phyloP scores from a whole-genome alignment of 1,140 invertebrate species.

The Drosophila bifasciata region DNA sequence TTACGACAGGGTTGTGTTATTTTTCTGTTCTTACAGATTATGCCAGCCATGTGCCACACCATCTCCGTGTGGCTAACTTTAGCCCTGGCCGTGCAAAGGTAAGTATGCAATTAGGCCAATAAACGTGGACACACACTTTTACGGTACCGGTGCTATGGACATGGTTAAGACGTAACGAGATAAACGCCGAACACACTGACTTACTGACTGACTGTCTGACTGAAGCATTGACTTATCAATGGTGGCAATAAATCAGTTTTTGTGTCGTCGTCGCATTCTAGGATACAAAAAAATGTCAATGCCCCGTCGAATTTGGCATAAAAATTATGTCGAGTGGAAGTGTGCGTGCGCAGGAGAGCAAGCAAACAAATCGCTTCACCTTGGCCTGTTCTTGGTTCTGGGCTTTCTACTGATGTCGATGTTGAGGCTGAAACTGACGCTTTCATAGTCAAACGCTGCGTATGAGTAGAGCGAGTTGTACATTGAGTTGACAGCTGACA shows the following conservation, averaged over 20 bases:
- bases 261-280: conserved; percentile 26
- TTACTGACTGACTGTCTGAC: conserved; percentile 23
- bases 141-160: background rate
- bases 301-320: conserved; percentile 29
- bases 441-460: conserved; percentile 38
- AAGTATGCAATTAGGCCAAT: conserved; percentile 63
- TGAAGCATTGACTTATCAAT: conserved; percentile 66
- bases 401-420: too few species aligned
- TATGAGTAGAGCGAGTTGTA: conserved; percentile 46
- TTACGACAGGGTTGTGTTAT: background rate
- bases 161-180: conserved; percentile 19
- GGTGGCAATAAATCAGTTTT: conserved; percentile 68
- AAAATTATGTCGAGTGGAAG: conserved; percentile 25
- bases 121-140: conserved; percentile 22
- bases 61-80: conserved; percentile 96
- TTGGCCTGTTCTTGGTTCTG: background rate
- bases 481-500: conserved; percentile 8
- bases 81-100: conserved; percentile 92
- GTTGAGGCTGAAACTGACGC: too few species aligned
- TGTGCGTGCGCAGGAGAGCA: too few species aligned
- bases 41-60: conserved; percentile 95
- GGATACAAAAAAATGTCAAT: conserved; percentile 61
- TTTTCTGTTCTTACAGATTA: conserved; percentile 83
- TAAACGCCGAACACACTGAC: conserved; percentile 3
- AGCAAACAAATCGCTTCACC: conserved; percentile 25